A percentile compares a stretch with the other conserved stretches of the same genome.
Conservation (phyloP, 1,140 invertebrate species). For the Lasioglossum albipes region DNA sequence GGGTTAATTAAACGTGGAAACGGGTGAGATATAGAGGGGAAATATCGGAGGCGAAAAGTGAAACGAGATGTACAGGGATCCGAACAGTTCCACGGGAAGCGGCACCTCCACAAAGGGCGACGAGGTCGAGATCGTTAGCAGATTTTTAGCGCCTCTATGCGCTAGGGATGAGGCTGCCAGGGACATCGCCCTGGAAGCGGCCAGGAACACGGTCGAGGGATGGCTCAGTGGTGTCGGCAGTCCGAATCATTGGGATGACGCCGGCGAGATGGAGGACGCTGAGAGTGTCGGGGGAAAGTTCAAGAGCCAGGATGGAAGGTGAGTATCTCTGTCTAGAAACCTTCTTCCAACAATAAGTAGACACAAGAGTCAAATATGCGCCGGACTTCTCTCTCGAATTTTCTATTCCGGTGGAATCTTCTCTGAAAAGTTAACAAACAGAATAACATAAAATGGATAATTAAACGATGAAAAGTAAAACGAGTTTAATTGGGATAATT, state of each 20-base stretch:
- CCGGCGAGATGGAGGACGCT: conserved; percentile 64
- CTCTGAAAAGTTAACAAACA: too few relatives aligned
- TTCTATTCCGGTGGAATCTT: too few relatives aligned
- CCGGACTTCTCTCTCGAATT: too few relatives aligned
- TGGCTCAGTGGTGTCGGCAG: conserved; percentile 81
- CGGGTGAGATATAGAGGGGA: conserved; percentile 2
- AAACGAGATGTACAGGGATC: conserved; percentile 72
- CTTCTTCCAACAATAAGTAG: not conserved
- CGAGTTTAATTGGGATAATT: too few relatives aligned
- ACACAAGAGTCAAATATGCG: too few relatives aligned
- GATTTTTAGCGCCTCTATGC: conserved; percentile 80
- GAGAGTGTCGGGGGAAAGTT: conserved; percentile 56
- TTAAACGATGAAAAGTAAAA: too few relatives aligned
- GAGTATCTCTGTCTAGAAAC: conserved; percentile 25
- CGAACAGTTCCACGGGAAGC: conserved; percentile 61
- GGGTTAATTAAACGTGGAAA: not conserved
- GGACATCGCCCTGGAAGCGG: conserved; percentile 80
- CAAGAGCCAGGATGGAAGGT: conserved; percentile 72
- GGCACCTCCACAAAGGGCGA: conserved; percentile 71
- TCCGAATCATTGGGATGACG: conserved; percentile 75
- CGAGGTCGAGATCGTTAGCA: conserved; percentile 80
- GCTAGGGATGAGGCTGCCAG: conserved; percentile 80
- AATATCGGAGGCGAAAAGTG: conserved; percentile 27
- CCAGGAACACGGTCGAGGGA: conserved; percentile 81
- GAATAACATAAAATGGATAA: too few relatives aligned